Evolutionary conservation across 2,113 vertebrate species (phyloP), one percentile per base, ranked within the genome.

Genomic region (Barbus barbus): DNA sequence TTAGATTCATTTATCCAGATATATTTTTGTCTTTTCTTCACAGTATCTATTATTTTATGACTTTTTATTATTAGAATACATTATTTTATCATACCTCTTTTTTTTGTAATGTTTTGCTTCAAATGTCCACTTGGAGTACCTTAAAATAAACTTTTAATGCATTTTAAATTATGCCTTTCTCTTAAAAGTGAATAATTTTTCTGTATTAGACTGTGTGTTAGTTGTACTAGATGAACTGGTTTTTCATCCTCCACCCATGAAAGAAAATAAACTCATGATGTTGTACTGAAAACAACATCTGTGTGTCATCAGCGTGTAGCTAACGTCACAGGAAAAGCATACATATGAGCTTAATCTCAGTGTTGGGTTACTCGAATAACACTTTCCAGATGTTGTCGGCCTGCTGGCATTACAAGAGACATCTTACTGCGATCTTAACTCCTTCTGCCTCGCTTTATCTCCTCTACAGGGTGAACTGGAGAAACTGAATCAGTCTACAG

Each of bases 401-500:
- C 48, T 51, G 22, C 81, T 81, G 2, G 44, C 13, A 9, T 12
- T 61, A 9, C 18, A 33, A 69, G 24, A 44, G 75, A 73, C 20
- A 13, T 75, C 58, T 51, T 1, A 1, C 33, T 81, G 38, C 48
- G n/a, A 60, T 72, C 58, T 31, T 20, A 13, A 22, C 41, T 51
- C 48, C 48, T 51, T 48, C 46, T 48, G 48, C 48, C 14, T 71
- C 18, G 18, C 61, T 92, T 84, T 90, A 87, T 85, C 83, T 71
- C 89, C 85, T 90, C 85, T 91, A 92, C 92, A 99, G 97, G 97
- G 96, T 74, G 98, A 99, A 63, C 90, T 99, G 88, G 98, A 99
- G 93, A 99, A 97, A 90, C 90, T 99, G 79, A 99, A 99, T 92
- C 98, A 99, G 84, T 98, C 97, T 22, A 99, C 97, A 3, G 97